Evolutionary conservation across 2,888 invertebrate species (phyloP).

Genomic region (Eupithecia inturbata): DNA sequence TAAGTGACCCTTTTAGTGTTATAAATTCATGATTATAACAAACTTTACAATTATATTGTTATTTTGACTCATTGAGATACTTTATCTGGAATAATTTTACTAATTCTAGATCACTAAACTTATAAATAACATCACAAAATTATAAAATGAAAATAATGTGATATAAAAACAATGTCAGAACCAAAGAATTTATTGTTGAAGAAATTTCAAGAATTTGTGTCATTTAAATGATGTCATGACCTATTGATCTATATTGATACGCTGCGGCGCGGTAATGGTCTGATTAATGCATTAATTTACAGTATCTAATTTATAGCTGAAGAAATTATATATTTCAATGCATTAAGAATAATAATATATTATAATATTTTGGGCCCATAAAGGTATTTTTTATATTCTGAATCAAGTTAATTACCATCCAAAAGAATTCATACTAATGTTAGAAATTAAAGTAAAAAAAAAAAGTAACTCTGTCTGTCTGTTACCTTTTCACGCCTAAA

Average conservation of each 20-base stretch:
- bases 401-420: too few species aligned
- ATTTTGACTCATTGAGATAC: background rate
- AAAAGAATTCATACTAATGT: background rate
- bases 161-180: slow-evolving; percentile 19
- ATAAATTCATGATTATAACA: background rate
- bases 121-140: slow-evolving; percentile 18
- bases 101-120: background rate
- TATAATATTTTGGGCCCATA: background rate
- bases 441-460: too few species aligned
- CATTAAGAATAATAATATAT: background rate
- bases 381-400: background rate
- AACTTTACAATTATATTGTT: background rate
- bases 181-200: slow-evolving; percentile 36
- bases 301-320: background rate
- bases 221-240: slow-evolving; percentile 27
- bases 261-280: background rate
- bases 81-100: background rate
- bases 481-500: too few species aligned
- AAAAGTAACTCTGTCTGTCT: too few species aligned
- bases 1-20: background rate
- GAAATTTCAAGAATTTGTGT: slow-evolving; percentile 16
- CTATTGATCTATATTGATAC: slow-evolving; percentile 28
- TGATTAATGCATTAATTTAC: slow-evolving; percentile 5
- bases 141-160: slow-evolving; percentile 11
- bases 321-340: background rate